Evolutionary conservation across 1,140 invertebrate genomes (phyloP).

Genomic region (Rhynchophorus ferrugineus): DNA sequence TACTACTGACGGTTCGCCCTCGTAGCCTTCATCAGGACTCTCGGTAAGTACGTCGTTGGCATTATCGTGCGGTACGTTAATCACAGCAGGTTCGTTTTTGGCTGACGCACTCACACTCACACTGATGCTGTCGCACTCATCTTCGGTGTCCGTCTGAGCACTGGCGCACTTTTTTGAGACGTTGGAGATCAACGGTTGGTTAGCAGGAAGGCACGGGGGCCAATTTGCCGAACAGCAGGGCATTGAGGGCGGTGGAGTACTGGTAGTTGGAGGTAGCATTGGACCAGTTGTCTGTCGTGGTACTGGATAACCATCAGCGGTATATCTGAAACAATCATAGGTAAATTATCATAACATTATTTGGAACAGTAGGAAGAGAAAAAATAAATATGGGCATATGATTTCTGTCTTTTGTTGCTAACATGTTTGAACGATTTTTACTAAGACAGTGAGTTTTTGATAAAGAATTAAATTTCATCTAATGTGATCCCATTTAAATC

Average conservation of each 20-base stretch:
- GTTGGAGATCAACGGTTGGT: constrained; percentile 18
- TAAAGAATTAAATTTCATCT: too few relatives aligned
- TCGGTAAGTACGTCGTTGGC: constrained; percentile 58
- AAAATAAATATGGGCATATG: too few relatives aligned
- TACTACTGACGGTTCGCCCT: constrained; percentile 54
- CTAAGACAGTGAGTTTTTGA: too few relatives aligned
- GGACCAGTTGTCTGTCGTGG: constrained; percentile 11
- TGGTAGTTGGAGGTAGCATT: constrained; percentile 1
- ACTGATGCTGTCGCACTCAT: constrained; percentile 35
- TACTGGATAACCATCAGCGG: constrained; percentile 22
- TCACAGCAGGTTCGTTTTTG: constrained; percentile 10
- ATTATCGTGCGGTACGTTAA: constrained; percentile 12
- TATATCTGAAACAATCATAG: constrained; percentile 25
- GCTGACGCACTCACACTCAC: constrained; percentile 23
- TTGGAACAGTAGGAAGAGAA: too few relatives aligned
- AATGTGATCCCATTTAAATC: too few relatives aligned
- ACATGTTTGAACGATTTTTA: too few relatives aligned
- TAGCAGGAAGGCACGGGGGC: constrained; percentile 42
- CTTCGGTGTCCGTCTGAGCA: constrained; percentile 50
- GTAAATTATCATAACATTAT: too few relatives aligned
- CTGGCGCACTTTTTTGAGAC: constrained; percentile 46
- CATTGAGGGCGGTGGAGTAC: constrained; percentile 7
- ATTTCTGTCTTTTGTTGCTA: too few relatives aligned
- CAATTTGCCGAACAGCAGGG: constrained; percentile 38
- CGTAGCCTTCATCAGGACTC: constrained; percentile 81